Base-by-base conservation (phyloP, 1,140 invertebrate genomes). In the Zophobas atratus region DNA sequence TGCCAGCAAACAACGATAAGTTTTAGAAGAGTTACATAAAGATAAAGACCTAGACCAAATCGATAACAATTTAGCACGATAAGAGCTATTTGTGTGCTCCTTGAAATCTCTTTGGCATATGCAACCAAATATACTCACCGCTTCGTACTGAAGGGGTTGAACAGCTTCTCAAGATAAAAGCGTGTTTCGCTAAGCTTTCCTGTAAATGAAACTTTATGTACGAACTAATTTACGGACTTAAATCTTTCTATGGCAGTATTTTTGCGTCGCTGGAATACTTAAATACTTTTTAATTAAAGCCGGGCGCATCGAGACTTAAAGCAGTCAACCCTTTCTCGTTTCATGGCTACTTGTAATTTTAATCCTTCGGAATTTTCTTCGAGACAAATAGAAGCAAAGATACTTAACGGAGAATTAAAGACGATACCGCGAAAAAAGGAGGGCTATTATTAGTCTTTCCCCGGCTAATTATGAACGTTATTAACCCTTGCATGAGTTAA, bases 221-320 rank as follows among this genome's bases (percentile, higher is more conserved):
- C 49, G 38, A 43, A 67, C 60, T 46, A 78, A 73, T 60, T 77
- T 77, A 63, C 43, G 55, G 70, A 73, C 76, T 77, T 77, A 75
- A 73, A 67, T 75, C 76, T 80, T 71, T 75, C 67, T 72, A 49
- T 53, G 48, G 35, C 56, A 36, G 57, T 75, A 74, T 80, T 80
- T 79, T 77, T 80, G 70, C 63, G 76, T 79, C 63, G 60, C 77
- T 75, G 60, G 76, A 75, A 76, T 79, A 80, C 79, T 80, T 80
- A 80, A 80, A 80, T 80, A 80, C 79, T 80, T 80, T 80, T 80
- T 80, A 80, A 80, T 80, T 80, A 80, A 80, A 78, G 70, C 79
- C 49, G 49, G 36, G 76, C 76, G 76, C 76, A 80, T 80, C 76
- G 76, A 80, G 76, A 77, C 79, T 80, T 77, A 80, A 80, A 72